Percentiles rank a stretch among this genome's conserved stretches.
These are phyloP conservation scores for Otolemur crassicaudatus DNA, from an alignment of 2,797 vertebrate species.

Conservation along the genomic window DNA sequence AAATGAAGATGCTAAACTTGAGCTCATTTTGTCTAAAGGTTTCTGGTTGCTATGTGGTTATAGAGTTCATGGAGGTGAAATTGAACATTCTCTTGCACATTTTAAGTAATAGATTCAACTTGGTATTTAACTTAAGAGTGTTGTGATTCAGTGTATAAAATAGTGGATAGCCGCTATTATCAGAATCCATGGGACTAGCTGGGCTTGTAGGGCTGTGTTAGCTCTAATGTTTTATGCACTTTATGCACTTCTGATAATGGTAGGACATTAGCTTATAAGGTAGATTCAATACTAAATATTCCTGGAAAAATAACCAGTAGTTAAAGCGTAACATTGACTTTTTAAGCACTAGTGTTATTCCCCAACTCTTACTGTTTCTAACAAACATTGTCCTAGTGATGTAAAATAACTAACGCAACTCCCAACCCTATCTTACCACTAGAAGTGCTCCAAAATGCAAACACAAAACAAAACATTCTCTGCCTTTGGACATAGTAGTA, in stretches of 20 bases:
- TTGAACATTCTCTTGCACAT: background rate
- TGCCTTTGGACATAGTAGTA: background rate
- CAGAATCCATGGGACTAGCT: background rate
- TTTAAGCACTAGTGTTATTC: background rate
- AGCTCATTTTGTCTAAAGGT: background rate
- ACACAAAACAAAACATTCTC: background rate
- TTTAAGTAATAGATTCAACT: background rate
- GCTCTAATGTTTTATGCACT: background rate
- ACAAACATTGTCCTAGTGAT: background rate
- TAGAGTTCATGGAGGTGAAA: background rate
- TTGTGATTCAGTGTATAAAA: background rate
- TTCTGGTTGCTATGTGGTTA: background rate
- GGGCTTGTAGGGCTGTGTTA: background rate
- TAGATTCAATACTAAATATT: background rate
- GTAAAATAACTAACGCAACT: background rate
- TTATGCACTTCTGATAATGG: background rate
- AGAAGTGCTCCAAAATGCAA: background rate
- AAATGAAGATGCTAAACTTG: background rate
- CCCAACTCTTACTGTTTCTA: background rate
- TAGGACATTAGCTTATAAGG: background rate
- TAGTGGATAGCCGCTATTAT: background rate
- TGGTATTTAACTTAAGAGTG: background rate
- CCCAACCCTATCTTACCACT: background rate
- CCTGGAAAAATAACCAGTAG: background rate
- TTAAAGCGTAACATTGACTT: background rate